Evolutionary conservation across 2,113 vertebrate species (phyloP).

Genomic region (Rhagologus leucostigma): DNA sequence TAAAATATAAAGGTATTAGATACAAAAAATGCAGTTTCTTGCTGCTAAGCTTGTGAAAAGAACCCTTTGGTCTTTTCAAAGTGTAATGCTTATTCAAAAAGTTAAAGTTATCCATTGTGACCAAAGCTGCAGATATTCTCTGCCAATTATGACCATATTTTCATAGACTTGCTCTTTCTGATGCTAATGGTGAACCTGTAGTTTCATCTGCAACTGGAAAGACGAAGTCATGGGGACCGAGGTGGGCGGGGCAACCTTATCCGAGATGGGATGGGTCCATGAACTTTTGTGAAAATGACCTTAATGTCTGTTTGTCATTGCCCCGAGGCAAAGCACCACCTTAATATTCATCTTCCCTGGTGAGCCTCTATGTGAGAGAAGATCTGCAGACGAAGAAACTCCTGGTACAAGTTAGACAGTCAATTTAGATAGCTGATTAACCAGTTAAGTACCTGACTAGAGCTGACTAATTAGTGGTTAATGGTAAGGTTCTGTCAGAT

Average conservation of each 20-base stretch:
- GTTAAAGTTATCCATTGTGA: not conserved
- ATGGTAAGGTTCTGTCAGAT: not conserved
- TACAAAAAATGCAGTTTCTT: not conserved
- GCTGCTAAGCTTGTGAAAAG: not conserved
- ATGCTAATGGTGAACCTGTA: not conserved
- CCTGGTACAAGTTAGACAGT: not conserved
- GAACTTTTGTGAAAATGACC: not conserved
- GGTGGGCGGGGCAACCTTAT: not conserved
- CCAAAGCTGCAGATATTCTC: not conserved
- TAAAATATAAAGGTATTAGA: not conserved
- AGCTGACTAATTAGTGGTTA: not conserved
- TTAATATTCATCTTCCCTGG: not conserved
- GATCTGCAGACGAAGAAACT: not conserved
- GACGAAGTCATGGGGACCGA: not conserved
- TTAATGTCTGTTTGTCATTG: not conserved
- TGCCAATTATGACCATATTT: not conserved
- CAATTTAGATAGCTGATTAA: not conserved
- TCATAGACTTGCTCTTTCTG: not conserved
- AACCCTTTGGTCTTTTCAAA: not conserved
- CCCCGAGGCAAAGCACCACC: fast-evolving
- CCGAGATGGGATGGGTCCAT: fast-evolving
- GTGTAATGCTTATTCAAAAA: not conserved
- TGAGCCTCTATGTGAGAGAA: not conserved
- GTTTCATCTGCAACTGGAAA: not conserved
- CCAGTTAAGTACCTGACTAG: not conserved